Conservation (phyloP, 2,797 vertebrate genomes). For the Oryzias sinensis region DNA sequence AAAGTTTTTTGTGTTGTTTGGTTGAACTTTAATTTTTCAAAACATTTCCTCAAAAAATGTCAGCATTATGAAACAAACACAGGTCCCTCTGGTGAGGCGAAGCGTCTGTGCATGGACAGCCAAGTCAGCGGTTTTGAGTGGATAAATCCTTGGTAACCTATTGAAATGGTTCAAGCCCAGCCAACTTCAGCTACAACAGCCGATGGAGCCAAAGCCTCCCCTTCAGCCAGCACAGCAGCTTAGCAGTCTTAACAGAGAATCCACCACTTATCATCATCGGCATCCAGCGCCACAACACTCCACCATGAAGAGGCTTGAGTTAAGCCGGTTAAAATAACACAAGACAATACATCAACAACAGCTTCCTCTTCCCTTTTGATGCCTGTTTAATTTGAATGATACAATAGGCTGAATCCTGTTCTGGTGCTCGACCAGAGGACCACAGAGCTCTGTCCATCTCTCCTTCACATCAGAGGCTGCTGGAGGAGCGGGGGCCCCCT, state of each 20-base stretch:
- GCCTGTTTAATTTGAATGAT: slow-evolving; percentile 81
- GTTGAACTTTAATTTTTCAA: slow-evolving; percentile 60
- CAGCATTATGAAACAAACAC: slow-evolving; percentile 77
- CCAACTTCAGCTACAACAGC: slow-evolving; percentile 71
- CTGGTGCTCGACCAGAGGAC: slow-evolving; percentile 80
- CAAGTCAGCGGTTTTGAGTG: slow-evolving; percentile 78
- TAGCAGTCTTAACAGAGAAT: slow-evolving; percentile 80
- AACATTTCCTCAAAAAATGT: slow-evolving; percentile 67
- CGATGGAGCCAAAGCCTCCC: slow-evolving; percentile 61
- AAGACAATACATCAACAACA: slow-evolving; percentile 78
- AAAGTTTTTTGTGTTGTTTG: slow-evolving; percentile 59
- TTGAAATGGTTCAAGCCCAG: slow-evolving; percentile 76
- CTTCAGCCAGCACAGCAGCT: slow-evolving; percentile 77
- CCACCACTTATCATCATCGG: slow-evolving; percentile 81
- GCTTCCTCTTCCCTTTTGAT: slow-evolving; percentile 80
- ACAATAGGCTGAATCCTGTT: slow-evolving; percentile 81
- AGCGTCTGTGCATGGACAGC: slow-evolving; percentile 64
- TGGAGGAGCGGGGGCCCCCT: slow-evolving; percentile 76
- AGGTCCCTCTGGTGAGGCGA: slow-evolving; percentile 70
- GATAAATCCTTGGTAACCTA: slow-evolving; percentile 80
- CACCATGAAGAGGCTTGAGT: slow-evolving; percentile 80
- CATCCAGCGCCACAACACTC: slow-evolving; percentile 78
- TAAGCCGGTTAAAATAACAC: slow-evolving; percentile 83
- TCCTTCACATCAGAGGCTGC: slow-evolving; percentile 81
- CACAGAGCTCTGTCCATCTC: slow-evolving; percentile 81